A percentile compares a stretch with the other conserved stretches of the same genome.
These are phyloP conservation scores for Phalloptychus januarius DNA, from an alignment of 2,797 vertebrate genomes.

Conservation along the genomic window DNA sequence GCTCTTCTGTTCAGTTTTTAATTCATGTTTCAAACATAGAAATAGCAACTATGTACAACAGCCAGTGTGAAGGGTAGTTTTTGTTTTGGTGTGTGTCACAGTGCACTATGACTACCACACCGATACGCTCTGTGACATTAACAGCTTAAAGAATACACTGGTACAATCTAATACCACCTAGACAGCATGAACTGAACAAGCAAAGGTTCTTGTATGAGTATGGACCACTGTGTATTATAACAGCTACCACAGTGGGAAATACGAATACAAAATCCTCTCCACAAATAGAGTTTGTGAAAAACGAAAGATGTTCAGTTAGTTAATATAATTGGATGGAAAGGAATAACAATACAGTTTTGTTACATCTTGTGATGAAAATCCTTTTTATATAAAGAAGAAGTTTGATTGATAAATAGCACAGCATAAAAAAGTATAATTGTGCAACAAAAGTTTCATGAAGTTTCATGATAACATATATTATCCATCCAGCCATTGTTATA, in stretches of 20 bases:
- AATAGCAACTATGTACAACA: not conserved
- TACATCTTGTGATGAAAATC: not conserved
- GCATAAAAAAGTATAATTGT: not conserved
- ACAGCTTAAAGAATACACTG: not conserved
- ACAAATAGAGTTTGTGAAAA: not conserved
- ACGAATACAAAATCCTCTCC: constrained; percentile 2
- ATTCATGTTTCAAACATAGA: too few relatives aligned
- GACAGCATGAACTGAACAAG: not conserved
- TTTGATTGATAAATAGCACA: not conserved
- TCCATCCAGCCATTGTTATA: not conserved
- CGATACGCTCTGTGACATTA: constrained; percentile 37
- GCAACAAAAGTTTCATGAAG: not conserved
- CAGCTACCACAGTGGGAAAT: not conserved
- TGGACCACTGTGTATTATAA: constrained; percentile 1
- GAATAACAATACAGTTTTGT: not conserved
- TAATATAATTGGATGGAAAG: not conserved
- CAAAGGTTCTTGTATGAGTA: not conserved
- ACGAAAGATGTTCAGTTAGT: not conserved
- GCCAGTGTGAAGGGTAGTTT: constrained; percentile 14
- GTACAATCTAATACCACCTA: too few relatives aligned
- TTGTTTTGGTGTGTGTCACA: constrained; percentile 22
- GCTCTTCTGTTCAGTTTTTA: not conserved
- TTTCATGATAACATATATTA: not conserved
- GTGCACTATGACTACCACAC: constrained; percentile 35
- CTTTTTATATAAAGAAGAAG: not conserved